Base-by-base conservation (phyloP, 2,113 vertebrate species). In the Sphaerodactylus townsendi region DNA sequence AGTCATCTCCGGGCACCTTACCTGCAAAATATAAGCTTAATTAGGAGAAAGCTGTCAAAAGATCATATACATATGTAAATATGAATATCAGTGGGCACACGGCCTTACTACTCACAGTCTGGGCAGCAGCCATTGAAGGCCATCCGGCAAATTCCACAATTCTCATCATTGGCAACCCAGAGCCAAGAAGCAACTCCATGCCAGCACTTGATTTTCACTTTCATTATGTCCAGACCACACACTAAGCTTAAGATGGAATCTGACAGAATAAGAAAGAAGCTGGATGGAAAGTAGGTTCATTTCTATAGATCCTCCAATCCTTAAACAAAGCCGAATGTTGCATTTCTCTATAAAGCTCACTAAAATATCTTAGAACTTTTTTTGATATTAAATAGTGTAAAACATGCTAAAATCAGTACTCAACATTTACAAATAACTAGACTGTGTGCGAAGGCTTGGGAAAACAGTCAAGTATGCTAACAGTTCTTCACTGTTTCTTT, bases 81-180 rank as follows among this genome's bases (percentile, higher is more conserved):
- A 17, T 5, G 8, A 53, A 62, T 33, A 3, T 10, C 33, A 66
- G 41, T 11, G 23, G 53, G 10, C 15, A 5, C 10, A 35, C 4
- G 6, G 68, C 28, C 44, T 37, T 28, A 30, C 25, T 82, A 97
- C 98, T 97, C 91, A 99, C 98, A 99, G 92, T 99, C 98, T 0
- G 98, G 98, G 68, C 98, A 99, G 94, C 98, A 99, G 89, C 98
- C 98, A 41, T 99, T 99, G 74, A 99, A 99, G 0, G 98, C 96
- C 96, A 98, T 98, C 85, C 98, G 96, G 93, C 98, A 99, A 94
- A 99, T 99, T 5, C 98, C 98, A 82, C 98, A 99, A 94, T 98
- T 99, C 53, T 99, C 98, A 86, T 99, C 98, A 50, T 99, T 99
- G 59, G 98, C 98, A 82, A 99, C 98, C 98, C 98, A 99, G 3